Percentiles rank a stretch among this genome's conserved stretches.
Evolutionary conservation across 53 echinoderm and acorn worm genomes (phyloP).

Genomic region (Arbacia lixula): DNA sequence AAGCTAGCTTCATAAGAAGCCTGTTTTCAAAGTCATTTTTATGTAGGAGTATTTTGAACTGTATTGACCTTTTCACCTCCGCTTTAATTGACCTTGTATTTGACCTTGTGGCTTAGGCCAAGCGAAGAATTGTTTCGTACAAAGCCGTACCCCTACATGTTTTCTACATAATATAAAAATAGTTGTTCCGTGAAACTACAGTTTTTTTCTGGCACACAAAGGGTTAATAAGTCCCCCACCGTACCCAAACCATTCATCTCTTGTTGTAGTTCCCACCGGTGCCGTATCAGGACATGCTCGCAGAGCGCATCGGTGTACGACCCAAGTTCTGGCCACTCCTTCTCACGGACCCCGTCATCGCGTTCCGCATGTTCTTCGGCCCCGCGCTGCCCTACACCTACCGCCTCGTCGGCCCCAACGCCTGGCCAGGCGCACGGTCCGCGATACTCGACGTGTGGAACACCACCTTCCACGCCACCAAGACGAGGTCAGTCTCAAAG

Average conservation of each 20-base stretch:
- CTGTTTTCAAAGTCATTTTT: no score
- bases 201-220: no score
- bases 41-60: no score
- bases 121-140: neutral
- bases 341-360: slow-evolving; percentile 33
- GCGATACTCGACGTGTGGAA: slow-evolving; percentile 53
- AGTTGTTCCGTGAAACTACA: no score
- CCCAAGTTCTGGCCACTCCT: slow-evolving; percentile 43
- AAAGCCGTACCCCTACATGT: no score
- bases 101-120: no score
- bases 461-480: slow-evolving; percentile 10
- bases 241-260: neutral
- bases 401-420: slow-evolving; percentile 51
- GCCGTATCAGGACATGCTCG: slow-evolving; percentile 24
- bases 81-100: no score
- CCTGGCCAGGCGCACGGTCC: slow-evolving; percentile 56
- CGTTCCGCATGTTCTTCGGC: slow-evolving; percentile 33
- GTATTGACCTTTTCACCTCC: no score
- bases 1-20: no score
- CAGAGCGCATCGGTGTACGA: slow-evolving; percentile 13
- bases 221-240: no score
- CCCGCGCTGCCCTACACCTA: slow-evolving; percentile 49
- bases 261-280: slow-evolving; percentile 39
- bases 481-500: slow-evolving; percentile 17
- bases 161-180: no score